Percentiles rank a stretch among this genome's conserved stretches.
Conservation (phyloP, 2,113 vertebrate species). For the rat (Rattus norvegicus) region GRCr8 NC_086029.1:54403501-54404000, state of each 20-base stretch:
- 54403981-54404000: not conserved
- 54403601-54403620: not conserved
- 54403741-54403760: not conserved
- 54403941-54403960: not conserved
- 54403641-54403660: not conserved
- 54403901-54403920: not conserved
- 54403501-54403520: not conserved
- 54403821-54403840: not conserved
- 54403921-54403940: not conserved
- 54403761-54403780: not conserved
- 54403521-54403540: not conserved
- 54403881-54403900: not conserved
- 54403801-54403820: not conserved
- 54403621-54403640: not conserved
- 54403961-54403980: not conserved
- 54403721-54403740: not conserved
- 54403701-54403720: not conserved
- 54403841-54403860: not conserved
- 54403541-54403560: not conserved
- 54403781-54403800: not conserved
- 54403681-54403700: not conserved
- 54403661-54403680: not conserved
- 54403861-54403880: not conserved
- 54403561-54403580: not conserved
- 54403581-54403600: not conserved